Conservation (phyloP, 2,113 vertebrate genomes). For the Pterocles orientalis region DNA sequence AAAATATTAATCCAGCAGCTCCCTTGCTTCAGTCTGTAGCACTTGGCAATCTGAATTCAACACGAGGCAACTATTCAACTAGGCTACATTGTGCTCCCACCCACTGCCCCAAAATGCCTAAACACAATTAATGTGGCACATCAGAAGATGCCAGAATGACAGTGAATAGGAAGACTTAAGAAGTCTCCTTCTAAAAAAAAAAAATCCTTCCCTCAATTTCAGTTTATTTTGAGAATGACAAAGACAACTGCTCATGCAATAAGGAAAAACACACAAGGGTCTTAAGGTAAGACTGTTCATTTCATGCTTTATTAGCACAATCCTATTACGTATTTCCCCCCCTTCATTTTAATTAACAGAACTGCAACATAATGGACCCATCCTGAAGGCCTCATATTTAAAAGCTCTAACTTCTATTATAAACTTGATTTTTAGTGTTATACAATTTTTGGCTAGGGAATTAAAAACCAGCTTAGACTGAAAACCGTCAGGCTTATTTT, state of each 20-base stretch:
- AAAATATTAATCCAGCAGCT: not conserved
- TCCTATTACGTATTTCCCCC: not conserved
- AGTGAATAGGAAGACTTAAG: not conserved
- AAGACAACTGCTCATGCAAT: slow-evolving; percentile 44
- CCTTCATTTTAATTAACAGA: slow-evolving; percentile 53
- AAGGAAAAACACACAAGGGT: slow-evolving; percentile 45
- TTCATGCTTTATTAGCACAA: slow-evolving; percentile 67
- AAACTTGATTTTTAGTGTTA: slow-evolving; percentile 11
- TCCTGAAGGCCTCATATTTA: not conserved
- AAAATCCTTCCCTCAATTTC: not conserved
- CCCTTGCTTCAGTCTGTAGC: not conserved
- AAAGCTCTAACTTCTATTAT: not conserved
- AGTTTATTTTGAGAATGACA: slow-evolving; percentile 53
- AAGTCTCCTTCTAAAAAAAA: not conserved
- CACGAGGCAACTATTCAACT: not conserved
- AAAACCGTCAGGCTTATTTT: slow-evolving; percentile 3
- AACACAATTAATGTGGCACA: slow-evolving; percentile 6
- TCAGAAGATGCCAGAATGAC: not conserved
- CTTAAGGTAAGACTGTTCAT: slow-evolving; percentile 63
- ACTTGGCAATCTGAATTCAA: slow-evolving; percentile 1
- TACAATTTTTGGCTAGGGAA: slow-evolving; percentile 1
- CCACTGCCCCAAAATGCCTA: not conserved
- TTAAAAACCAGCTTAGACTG: not conserved
- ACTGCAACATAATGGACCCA: not conserved
- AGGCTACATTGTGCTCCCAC: not conserved